Conservation (phyloP, 2,113 vertebrate genomes). For the Haemorhous mexicanus region DNA sequence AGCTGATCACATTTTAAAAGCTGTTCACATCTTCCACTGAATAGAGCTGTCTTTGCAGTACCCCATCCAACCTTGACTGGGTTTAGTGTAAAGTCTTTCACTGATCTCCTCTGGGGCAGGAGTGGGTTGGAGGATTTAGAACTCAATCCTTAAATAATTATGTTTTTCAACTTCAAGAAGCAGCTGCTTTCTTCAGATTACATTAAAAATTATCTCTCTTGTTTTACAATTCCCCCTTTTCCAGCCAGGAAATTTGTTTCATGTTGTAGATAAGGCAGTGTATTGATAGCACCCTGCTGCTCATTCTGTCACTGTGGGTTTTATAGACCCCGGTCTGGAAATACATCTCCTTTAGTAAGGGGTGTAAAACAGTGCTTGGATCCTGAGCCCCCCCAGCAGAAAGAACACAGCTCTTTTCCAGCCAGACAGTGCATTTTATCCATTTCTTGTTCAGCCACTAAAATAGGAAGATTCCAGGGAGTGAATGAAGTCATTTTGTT, state of each 20-base stretch:
- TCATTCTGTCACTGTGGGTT: background rate
- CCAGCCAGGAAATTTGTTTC: constrained; percentile 30
- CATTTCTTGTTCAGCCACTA: constrained; percentile 53
- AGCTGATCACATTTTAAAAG: background rate
- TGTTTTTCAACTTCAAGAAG: constrained; percentile 47
- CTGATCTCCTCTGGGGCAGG: constrained; percentile 9
- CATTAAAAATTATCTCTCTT: constrained; percentile 48
- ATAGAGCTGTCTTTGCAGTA: constrained; percentile 11
- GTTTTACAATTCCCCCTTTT: constrained; percentile 46
- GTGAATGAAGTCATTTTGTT: constrained; percentile 32
- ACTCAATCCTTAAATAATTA: constrained; percentile 57
- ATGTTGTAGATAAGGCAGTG: constrained; percentile 25
- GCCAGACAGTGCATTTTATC: constrained; percentile 4
- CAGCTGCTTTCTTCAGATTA: constrained; percentile 51
- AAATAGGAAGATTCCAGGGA: constrained; percentile 23
- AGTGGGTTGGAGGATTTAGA: constrained; percentile 22
- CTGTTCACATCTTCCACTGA: background rate
- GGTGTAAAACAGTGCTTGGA: background rate
- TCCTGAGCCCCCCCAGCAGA: background rate
- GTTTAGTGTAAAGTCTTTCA: constrained; percentile 33
- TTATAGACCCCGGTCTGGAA: background rate
- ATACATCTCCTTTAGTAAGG: background rate
- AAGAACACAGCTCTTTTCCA: background rate
- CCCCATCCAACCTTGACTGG: background rate
- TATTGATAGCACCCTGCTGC: constrained; percentile 36